Evolutionary conservation across 37 sponge, comb jelly and placozoan genomes (phyloP).

Genomic region (Hormiphora californensis): DNA sequence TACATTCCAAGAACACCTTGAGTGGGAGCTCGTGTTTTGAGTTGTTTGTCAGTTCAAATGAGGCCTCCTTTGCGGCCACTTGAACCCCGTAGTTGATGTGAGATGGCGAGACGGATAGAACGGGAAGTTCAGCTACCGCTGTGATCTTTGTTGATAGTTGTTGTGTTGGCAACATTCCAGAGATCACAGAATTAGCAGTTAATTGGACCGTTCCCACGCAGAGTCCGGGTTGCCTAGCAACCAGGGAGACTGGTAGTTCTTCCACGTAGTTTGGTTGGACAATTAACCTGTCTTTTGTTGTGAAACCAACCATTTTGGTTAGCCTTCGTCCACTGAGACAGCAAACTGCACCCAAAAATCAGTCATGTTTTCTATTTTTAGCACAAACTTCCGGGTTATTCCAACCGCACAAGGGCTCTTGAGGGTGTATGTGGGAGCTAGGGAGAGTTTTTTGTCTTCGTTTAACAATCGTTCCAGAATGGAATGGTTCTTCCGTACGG

Average conservation of each 20-base stretch:
- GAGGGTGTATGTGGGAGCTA: background rate
- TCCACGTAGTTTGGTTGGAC: background rate
- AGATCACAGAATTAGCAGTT: conserved; percentile 10
- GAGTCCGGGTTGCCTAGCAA: conserved; percentile 10
- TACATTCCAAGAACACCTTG: background rate
- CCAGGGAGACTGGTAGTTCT: background rate
- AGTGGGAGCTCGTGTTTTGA: conserved; percentile 17
- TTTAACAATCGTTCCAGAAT: conserved; percentile 9
- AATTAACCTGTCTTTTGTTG: background rate
- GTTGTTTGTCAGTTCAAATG: background rate
- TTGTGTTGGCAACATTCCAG: conserved; percentile 18
- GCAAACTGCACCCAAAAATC: conserved; percentile 6
- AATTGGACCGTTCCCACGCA: conserved; percentile 18
- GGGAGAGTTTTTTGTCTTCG: background rate
- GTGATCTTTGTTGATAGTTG: background rate
- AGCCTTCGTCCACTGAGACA: background rate
- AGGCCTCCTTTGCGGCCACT: background rate
- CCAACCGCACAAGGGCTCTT: conserved; percentile 26
- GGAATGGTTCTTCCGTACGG: background rate
- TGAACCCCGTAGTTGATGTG: background rate
- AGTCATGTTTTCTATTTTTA: background rate
- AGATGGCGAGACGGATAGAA: background rate
- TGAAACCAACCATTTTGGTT: background rate
- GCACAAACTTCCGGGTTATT: background rate
- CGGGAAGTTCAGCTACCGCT: conserved; percentile 15